Base-by-base conservation (phyloP, 1,140 invertebrate genomes). In the Drosophila kurseongensis region DNA sequence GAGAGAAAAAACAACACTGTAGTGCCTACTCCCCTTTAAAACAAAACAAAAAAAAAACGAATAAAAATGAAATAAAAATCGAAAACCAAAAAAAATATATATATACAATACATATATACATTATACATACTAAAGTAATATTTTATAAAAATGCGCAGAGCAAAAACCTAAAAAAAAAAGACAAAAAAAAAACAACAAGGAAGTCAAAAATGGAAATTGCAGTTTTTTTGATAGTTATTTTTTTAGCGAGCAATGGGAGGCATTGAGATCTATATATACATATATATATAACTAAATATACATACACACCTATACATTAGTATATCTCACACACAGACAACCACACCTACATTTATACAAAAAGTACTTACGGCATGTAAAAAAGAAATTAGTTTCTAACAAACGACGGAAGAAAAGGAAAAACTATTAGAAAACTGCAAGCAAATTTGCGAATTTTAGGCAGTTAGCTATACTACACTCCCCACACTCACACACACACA, bases 171-270 rank as follows among this genome's bases (percentile, higher is more conserved):
- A 67, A 59, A 57, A 41, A 41, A 41, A 59, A 45, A 57, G 47
- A 38, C 48, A 59, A 50, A 48, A 51, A 45, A 48, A 63, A 52
- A 23, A 52, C 67, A 59, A 42, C 14, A 51, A 68, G 54, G 35
- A 88, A 89, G 76, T 85, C 73, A 85, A 63, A 75, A 81, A 44
- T 32, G 73, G 78, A 67, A 77, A 82, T 79, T 79, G 79, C 79
- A 83, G 83, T 88, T 88, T 88, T 88, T 88, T 85, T 88, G 63
- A 88, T 88, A 88, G 83, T 88, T 88, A 88, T 88, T 83, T 88
- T 86, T 88, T 88, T 88, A 89, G 84, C 63, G 80, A 89, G 84
- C 83, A 88, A 88, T 67, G 83, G 61, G 72, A 80, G 79, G 83
- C 84, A 88, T 89, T 89, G 80, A 83, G 81, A 86, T 71, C 69